These are phyloP conservation scores for Cebidichthys violaceus DNA, from an alignment of 2,113 vertebrate species.

Conservation along the genomic window DNA sequence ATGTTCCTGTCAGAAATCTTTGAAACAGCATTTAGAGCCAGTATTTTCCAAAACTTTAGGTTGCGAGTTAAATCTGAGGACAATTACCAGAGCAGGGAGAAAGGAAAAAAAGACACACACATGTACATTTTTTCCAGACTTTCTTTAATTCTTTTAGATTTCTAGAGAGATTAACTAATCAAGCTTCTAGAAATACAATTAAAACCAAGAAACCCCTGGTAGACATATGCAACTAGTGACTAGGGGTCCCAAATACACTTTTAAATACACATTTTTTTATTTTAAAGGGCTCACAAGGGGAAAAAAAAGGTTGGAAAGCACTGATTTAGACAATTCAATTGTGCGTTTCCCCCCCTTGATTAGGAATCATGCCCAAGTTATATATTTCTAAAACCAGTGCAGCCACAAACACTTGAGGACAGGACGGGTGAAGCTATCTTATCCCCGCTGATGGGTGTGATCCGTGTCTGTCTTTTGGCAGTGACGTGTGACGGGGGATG, in stretches of 20 bases:
- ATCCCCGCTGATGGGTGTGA: not conserved
- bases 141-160: not conserved
- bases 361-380: not conserved
- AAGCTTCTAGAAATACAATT: not conserved
- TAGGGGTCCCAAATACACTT: not conserved
- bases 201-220: not conserved
- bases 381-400: not conserved
- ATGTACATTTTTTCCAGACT: not conserved
- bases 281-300: too few relatives aligned
- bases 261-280: too few relatives aligned
- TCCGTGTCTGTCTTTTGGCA: slow-evolving; percentile 62
- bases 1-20: not conserved
- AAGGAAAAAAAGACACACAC: not conserved
- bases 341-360: not conserved
- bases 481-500: slow-evolving; percentile 89
- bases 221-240: not conserved
- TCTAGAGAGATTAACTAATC: not conserved
- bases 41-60: not conserved
- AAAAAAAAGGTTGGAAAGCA: not conserved
- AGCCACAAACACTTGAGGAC: not conserved
- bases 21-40: not conserved
- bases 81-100: too few relatives aligned
- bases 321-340: not conserved
- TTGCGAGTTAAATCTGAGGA: not conserved
- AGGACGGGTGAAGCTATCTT: not conserved